Evolutionary conservation across 2,888 invertebrate genomes (phyloP).

Genomic region (Phalera bucephala): DNA sequence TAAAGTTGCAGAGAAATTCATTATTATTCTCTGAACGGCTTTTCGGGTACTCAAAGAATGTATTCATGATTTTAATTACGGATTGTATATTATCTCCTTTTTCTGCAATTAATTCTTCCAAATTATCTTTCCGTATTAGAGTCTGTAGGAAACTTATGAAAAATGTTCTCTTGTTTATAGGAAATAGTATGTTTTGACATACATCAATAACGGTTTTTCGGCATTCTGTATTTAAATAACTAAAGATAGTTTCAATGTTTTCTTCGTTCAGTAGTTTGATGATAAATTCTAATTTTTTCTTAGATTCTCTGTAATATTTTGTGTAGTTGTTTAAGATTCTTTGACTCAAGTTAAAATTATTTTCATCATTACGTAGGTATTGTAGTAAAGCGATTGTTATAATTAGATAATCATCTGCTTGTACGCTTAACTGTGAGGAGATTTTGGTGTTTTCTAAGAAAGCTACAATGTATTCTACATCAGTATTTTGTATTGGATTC

Average conservation of each 20-base stretch:
- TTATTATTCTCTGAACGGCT: constrained; percentile 45
- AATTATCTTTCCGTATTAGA: constrained; percentile 62
- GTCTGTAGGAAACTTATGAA: constrained; percentile 64
- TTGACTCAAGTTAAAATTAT: constrained; percentile 29
- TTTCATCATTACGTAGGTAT: constrained; percentile 40
- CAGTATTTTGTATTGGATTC: constrained; percentile 46
- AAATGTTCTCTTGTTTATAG: constrained; percentile 57
- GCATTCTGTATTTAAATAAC: constrained; percentile 53
- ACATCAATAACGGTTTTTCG: constrained; percentile 46
- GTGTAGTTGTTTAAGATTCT: constrained; percentile 51
- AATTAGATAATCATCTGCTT: constrained; percentile 55
- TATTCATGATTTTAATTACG: constrained; percentile 68
- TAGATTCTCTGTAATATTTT: constrained; percentile 64
- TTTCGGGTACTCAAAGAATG: constrained; percentile 62
- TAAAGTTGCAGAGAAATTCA: constrained; percentile 60
- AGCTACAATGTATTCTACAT: constrained; percentile 45
- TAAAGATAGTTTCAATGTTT: constrained; percentile 63
- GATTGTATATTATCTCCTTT: constrained; percentile 74
- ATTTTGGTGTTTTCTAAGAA: constrained; percentile 67
- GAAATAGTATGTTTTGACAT: constrained; percentile 63
- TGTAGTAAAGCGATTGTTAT: constrained; percentile 56
- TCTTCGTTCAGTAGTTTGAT: constrained; percentile 57
- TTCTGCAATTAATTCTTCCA: constrained; percentile 61
- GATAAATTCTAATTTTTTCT: constrained; percentile 69
- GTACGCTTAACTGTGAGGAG: constrained; percentile 44